Evolutionary conservation across 2,888 invertebrate species (phyloP), one percentile per base, ranked within the genome.

Genomic region (Lycophotia porphyrea): DNA sequence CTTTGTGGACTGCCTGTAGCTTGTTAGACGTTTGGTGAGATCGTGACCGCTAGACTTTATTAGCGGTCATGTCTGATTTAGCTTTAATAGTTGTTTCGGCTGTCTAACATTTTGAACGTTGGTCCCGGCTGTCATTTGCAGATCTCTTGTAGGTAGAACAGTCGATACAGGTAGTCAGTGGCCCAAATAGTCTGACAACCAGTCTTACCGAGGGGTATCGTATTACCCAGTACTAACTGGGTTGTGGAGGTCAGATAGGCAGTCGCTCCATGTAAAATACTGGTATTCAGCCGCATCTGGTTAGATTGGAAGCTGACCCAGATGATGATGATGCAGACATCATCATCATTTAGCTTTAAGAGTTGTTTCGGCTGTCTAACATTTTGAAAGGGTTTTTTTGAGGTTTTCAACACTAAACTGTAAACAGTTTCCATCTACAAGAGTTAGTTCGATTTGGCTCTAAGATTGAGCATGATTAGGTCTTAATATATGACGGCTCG

Each of bases 1-100:
- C 86, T 87, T 88, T 89, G 90, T 82, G 49, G 71, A 66, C 60
- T 49, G 60, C 64, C 67, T 68, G 36, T 64, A 60, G 49, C 80
- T 86, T 86, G 75, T 84, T 86, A 77, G 63, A 31, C 39, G 71
- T 71, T 79, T 64, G 71, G 39, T 65, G 27, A 39, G 70, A 69
- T 80, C 78, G 75, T 81, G 84, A 76, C 78, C 73, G 60, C 34
- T 55, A 36, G 34, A 58, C 31, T 49, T 74, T 74, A 55, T 68
- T 76, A 71, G 61, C 21, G 18, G 52, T 36, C 52, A 31, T 55
- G 60, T 68, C 42, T 68, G 39, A 34, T 64, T 73, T 65, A 5
- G 61, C 39, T 68, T 24, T 27, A 34, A 68, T n/a, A 15, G 36
- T 18, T 2, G 15, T 47, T 24, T 47, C 24, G 15, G 9, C 15